phyloP scores from a whole-genome alignment of 2,888 invertebrate genomes.

The Kryphioiulus occultus region DNA sequence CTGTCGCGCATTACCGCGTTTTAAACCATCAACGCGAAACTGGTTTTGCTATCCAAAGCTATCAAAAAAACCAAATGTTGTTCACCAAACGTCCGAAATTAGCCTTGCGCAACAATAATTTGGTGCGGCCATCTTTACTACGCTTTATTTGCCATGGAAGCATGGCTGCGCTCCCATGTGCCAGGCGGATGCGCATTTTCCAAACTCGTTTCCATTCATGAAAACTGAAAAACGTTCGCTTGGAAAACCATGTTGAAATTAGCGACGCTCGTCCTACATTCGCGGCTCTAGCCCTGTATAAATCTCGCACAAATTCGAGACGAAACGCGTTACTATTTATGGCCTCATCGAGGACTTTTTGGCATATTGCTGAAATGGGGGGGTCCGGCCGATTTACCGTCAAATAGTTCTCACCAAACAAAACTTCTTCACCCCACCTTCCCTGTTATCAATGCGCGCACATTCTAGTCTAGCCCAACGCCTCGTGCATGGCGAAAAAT shows the following conservation, averaged over 20 bases:
- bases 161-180: not conserved
- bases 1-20: too few relatives aligned
- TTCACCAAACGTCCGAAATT: too few relatives aligned
- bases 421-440: too few relatives aligned
- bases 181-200: not conserved
- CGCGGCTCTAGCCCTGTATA: not conserved
- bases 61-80: too few relatives aligned
- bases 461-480: too few relatives aligned
- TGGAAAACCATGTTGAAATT: not conserved
- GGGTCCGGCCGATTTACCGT: not conserved
- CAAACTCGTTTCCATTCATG: not conserved
- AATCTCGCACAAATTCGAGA: not conserved
- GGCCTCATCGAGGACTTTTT: not conserved
- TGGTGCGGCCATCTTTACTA: not conserved
- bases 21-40: too few relatives aligned
- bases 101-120: not conserved
- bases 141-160: not conserved
- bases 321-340: not conserved
- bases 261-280: not conserved
- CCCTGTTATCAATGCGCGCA: too few relatives aligned
- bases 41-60: too few relatives aligned
- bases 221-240: not conserved
- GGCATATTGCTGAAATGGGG: not conserved
- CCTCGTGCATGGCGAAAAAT: too few relatives aligned
- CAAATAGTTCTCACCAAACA: too few relatives aligned